Base-by-base conservation (phyloP, 2,888 invertebrate species). In the Operophtera brumata region DNA sequence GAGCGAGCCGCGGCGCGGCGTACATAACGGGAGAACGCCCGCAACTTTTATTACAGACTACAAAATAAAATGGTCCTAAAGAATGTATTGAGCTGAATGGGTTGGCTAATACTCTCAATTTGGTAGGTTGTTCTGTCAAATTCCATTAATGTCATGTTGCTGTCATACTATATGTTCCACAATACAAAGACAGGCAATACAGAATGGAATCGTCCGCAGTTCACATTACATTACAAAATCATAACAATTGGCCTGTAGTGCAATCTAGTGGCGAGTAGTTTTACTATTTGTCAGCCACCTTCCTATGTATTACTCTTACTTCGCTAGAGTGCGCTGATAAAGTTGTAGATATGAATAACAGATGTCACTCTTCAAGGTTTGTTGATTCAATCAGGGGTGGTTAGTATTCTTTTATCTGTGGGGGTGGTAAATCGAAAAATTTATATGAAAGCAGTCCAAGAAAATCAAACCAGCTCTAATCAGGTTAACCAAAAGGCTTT, bases 11-110 rank as follows among this genome's bases (percentile, higher is more conserved):
- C 46, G 41, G n/a, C 36, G 50, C 64, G 57, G 59, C 58, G 58
- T 57, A n/a, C n/a, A n/a, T n/a, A n/a, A n/a, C n/a, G n/a, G 58
- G 57, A 13, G 41, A 53, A 76, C 77, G 71, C 74, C 71, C 68
- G 75, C 68, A 69, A 62, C 57, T 48, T 57, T 42, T 71, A 62
- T 44, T 62, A 13, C 13, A 54, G 20, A 20, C 62, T 39, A 56
- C 47, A 10, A 36, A 71, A 50, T 49, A 37, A 30, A 10, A 36
- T 11, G 13, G 11, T 11, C 36, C 10, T 4, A 42, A 46, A 46
- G 8, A 37, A 13, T 11, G 6, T n/a, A 3, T 4, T 2, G n/a
- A 10, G 12, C 12, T 4, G 12, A 42, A 64, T 47, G 1, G 37
- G 44, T 44, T 42, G 11, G 6, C 9, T 32, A 28, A 20, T 0